A percentile compares a stretch with the other conserved stretches of the same genome.
These are phyloP conservation scores for Macaca nemestrina DNA, from an alignment of 2,113 vertebrate species.

Conservation along the genomic window DNA sequence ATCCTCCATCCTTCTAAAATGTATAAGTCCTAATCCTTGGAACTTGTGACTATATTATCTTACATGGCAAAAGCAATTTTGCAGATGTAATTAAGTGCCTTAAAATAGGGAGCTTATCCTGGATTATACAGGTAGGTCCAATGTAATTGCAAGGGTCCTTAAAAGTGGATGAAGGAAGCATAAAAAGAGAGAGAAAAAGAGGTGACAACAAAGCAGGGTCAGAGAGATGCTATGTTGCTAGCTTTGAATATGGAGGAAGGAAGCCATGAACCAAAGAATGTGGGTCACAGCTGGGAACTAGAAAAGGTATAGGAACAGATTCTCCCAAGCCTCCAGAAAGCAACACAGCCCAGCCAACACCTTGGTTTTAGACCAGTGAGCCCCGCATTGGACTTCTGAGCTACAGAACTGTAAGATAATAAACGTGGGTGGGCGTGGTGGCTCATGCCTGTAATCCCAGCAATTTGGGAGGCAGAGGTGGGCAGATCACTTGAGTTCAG, in stretches of 20 bases:
- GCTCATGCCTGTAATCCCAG: too few relatives aligned
- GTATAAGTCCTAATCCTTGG: not conserved
- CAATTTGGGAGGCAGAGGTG: too few relatives aligned
- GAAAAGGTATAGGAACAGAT: not conserved
- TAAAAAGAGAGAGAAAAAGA: not conserved
- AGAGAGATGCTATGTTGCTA: not conserved
- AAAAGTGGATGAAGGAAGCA: conserved; percentile 8
- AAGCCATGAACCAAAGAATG: not conserved
- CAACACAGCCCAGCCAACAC: not conserved
- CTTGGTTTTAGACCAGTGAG: not conserved
- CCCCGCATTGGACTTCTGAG: not conserved
- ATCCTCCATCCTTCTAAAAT: not conserved
- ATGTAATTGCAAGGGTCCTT: not conserved
- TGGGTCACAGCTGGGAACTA: not conserved
- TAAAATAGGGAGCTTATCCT: not conserved
- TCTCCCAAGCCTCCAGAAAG: not conserved
- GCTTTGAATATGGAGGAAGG: not conserved
- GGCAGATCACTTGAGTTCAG: too few relatives aligned
- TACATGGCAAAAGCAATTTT: not conserved
- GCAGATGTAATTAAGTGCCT: not conserved
- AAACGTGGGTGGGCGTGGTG: not conserved
- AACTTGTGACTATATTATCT: not conserved
- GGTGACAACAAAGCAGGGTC: not conserved
- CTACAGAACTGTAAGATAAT: not conserved
- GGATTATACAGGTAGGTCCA: too few relatives aligned